phyloP scores from a whole-genome alignment of 2,113 vertebrate genomes.

The Gallinago undulata region DNA sequence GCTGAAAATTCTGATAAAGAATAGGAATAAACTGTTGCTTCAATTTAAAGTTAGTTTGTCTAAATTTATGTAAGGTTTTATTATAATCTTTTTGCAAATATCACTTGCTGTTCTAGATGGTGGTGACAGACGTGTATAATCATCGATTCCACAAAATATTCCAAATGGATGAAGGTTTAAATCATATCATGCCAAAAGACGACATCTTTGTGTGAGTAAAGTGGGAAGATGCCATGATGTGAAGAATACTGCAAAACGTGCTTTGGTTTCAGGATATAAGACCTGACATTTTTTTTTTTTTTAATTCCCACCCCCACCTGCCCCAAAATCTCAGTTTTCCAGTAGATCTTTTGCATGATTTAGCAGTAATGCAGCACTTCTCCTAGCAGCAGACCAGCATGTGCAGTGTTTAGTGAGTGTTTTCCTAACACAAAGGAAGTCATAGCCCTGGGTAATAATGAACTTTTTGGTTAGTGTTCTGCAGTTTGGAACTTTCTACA shows the following conservation, averaged over 20 bases:
- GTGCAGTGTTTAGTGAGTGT: background rate
- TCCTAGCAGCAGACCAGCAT: background rate
- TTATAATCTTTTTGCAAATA: conserved; percentile 1
- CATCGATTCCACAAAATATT: conserved; percentile 97
- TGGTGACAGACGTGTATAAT: conserved; percentile 97
- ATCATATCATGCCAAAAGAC: conserved; percentile 93
- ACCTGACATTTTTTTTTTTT: fast-evolving
- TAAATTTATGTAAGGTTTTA: background rate
- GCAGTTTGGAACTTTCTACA: background rate
- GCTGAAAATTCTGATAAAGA: background rate
- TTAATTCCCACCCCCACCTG: fast-evolving
- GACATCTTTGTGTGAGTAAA: conserved; percentile 95
- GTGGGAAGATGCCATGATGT: background rate
- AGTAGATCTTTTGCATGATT: background rate
- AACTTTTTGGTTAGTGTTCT: background rate
- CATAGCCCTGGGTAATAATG: background rate
- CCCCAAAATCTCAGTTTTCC: background rate
- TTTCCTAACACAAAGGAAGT: background rate
- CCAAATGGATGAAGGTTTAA: conserved; percentile 91
- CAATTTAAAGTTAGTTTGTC: background rate
- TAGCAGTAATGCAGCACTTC: background rate
- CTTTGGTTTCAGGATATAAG: background rate
- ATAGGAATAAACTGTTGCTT: background rate
- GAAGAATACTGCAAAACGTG: background rate
- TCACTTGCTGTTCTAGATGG: conserved; percentile 84